A percentile compares a stretch with the other conserved stretches of the same genome.
These are phyloP conservation scores for Butorides virescens DNA, from an alignment of 2,113 vertebrate species.

Conservation along the genomic window DNA sequence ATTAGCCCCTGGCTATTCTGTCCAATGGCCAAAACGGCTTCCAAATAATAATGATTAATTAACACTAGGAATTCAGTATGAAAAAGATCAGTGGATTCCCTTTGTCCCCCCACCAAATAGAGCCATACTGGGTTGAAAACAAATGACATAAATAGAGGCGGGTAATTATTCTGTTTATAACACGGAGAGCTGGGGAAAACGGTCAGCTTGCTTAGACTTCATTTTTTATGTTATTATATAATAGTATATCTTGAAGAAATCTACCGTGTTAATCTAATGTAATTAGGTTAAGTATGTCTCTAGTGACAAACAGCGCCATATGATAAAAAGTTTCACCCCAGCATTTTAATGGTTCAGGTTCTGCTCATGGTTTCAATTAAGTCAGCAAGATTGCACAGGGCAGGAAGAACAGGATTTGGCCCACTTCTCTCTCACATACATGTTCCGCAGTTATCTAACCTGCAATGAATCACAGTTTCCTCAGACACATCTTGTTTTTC, in stretches of 20 bases:
- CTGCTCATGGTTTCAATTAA: conserved; percentile 56
- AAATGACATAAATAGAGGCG: background rate
- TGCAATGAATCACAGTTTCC: conserved; percentile 39
- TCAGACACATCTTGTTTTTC: conserved; percentile 32
- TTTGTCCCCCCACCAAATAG: background rate
- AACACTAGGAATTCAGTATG: background rate
- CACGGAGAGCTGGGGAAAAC: background rate
- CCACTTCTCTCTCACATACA: background rate
- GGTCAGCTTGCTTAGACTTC: conserved; percentile 1
- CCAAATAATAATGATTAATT: conserved; percentile 28
- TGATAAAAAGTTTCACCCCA: conserved; percentile 32
- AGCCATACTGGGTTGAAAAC: background rate
- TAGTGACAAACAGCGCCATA: conserved; percentile 33
- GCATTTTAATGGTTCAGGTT: conserved; percentile 56
- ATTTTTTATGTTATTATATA: conserved; percentile 19
- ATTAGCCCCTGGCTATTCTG: background rate
- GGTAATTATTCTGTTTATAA: background rate
- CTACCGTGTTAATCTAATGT: conserved; percentile 55
- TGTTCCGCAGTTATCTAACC: conserved; percentile 58
- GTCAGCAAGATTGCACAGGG: conserved; percentile 1
- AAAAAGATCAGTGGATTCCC: background rate
- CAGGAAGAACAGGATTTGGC: conserved; percentile 36
- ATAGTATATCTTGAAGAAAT: conserved; percentile 45
- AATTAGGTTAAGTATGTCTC: conserved; percentile 72
- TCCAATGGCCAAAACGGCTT: background rate